Evolutionary conservation across 2,888 invertebrate species (phyloP), one percentile per base, ranked within the genome.

Genomic region (Eustalomyia histrio): DNA sequence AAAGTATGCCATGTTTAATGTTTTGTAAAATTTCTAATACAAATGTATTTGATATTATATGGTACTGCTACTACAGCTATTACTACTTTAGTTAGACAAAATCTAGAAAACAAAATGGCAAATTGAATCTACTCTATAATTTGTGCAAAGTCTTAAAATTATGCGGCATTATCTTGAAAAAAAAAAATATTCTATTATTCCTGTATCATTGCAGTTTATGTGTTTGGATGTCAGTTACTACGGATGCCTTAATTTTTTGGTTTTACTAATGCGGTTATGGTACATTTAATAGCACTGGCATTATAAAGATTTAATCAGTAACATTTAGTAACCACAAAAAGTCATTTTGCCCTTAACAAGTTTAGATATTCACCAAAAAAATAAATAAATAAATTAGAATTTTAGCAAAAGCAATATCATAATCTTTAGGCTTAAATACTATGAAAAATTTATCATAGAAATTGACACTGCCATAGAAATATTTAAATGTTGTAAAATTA

Each of bases 1-100:
- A 58, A 65, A 78, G 78, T 78, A 75, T 78, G 61, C 67, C n/a
- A 24, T 65, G 64, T 73, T 80, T 50, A 80, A 80, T 80, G 76
- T 69, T 50, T 69, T 68, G 71, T 74, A 55, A 69, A 80, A 73
- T 74, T 69, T 71, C 35, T 57, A 24, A 43, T 16, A 21, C 21
- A 50, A n/a, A 6, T 61, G n/a, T 17, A 18, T 29, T 29, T 29
- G 6, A 1, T 29, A 29, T 29, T 29, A 4, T 6, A 6, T 39
- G 1, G 14, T 39, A 12, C 12, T 39, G 10, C 39, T 14, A 5
- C 43, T n/a, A 5, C 43, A 3, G 10, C 43, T n/a, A 47, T n/a
- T 47, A 47, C 43, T n/a, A 47, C n/a, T 47, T n/a, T n/a, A 39
- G 17, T 16, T 43, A 63, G 14, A 64, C 3, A 52, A 16, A 50